Conservation (phyloP, 1,140 invertebrate genomes). For the Conus betulinus region DNA sequence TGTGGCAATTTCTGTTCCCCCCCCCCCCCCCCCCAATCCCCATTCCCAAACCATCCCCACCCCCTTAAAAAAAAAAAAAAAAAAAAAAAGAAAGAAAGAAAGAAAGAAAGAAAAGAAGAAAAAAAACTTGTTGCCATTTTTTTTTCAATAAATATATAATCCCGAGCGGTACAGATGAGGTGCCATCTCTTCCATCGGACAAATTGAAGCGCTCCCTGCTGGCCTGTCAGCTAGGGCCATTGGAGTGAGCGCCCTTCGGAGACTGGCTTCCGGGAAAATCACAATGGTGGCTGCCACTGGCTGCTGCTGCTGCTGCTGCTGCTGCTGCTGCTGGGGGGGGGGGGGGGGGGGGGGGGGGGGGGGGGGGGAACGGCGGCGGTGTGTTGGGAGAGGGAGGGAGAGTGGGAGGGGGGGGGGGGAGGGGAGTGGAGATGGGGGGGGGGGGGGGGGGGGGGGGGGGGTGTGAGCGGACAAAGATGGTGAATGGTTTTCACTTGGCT, state of each 20-base stretch:
- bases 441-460: too few species aligned
- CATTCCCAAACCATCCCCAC: too few species aligned
- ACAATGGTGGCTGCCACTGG: not conserved
- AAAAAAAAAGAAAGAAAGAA: too few species aligned
- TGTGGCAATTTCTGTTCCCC: not conserved
- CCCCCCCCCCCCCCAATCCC: too few species aligned
- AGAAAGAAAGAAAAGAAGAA: too few species aligned
- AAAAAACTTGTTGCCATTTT: not conserved
- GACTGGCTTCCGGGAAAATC: conserved; percentile 8
- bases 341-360: not conserved
- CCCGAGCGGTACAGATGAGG: not conserved
- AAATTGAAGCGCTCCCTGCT: conserved; percentile 13
- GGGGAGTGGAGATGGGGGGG: too few species aligned
- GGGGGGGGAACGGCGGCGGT: not conserved
- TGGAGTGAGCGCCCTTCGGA: not conserved
- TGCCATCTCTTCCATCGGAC: conserved; percentile 22
- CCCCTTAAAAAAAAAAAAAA: too few species aligned
- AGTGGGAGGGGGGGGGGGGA: not conserved
- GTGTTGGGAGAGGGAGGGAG: not conserved
- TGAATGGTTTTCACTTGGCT: not conserved
- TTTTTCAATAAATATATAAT: not conserved
- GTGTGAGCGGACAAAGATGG: not conserved
- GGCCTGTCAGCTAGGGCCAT: not conserved
- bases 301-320: not conserved
- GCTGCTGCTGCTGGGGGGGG: not conserved